Percentiles rank a stretch among this genome's conserved stretches.
phyloP scores from a whole-genome alignment of 1,140 invertebrate species.

The Campodea augens region DNA sequence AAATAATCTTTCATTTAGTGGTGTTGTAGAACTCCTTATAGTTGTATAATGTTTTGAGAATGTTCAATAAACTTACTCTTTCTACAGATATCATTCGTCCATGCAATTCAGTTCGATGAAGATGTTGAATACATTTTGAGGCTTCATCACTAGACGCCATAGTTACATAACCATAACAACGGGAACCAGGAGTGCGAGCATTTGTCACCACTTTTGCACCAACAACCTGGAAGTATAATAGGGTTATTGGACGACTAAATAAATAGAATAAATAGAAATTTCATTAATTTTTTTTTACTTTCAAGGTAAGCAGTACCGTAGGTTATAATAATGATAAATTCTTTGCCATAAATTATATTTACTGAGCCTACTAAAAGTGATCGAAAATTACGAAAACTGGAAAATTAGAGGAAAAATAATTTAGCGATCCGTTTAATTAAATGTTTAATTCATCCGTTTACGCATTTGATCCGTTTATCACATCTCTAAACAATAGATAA shows the following conservation, averaged over 20 bases:
- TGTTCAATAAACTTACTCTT: constrained; percentile 39
- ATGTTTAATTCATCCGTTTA: no score
- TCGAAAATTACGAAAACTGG: no score
- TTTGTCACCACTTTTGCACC: constrained; percentile 93
- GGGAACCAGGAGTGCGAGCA: constrained; percentile 67
- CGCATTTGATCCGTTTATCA: no score
- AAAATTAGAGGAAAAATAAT: no score
- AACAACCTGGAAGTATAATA: constrained; percentile 29
- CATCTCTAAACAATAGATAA: no score
- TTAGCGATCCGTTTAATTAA: no score
- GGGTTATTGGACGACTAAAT: constrained; percentile 5
- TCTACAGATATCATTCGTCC: constrained; percentile 85
- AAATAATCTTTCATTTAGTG: no score
- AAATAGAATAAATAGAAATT: constrained; percentile 3
- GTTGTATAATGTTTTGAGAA: neutral
- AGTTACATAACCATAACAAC: constrained; percentile 87
- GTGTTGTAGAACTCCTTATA: no score
- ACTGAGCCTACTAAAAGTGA: no score
- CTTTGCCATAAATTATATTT: no score
- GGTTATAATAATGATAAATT: neutral
- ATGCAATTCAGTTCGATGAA: constrained; percentile 77
- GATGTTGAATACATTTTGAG: constrained; percentile 66
- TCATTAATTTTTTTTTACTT: no score
- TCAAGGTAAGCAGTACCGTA: neutral
- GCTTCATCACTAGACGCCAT: constrained; percentile 78